Conservation (phyloP, 2,797 vertebrate species). For the Eulemur rubriventer region DNA sequence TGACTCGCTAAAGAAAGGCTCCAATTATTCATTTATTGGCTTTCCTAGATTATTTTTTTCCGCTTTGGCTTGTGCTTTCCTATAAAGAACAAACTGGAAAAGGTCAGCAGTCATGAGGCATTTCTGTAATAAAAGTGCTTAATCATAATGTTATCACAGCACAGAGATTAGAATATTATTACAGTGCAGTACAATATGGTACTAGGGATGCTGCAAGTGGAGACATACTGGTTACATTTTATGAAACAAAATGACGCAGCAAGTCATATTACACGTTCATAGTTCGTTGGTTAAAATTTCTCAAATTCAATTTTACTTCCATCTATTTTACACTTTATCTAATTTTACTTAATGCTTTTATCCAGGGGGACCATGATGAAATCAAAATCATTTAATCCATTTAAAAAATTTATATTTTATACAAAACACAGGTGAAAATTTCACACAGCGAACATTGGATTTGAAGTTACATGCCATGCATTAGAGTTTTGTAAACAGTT, state of each 20-base stretch:
- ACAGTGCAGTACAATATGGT: background rate
- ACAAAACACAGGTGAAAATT: background rate
- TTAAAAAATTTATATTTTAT: conserved; percentile 42
- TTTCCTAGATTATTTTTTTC: conserved; percentile 44
- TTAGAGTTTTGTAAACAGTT: background rate
- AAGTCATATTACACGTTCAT: background rate
- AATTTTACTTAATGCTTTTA: conserved; percentile 40
- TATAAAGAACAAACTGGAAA: conserved; percentile 57
- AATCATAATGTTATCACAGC: conserved; percentile 32
- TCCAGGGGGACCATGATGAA: background rate
- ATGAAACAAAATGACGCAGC: background rate
- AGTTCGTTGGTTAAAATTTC: conserved; percentile 20
- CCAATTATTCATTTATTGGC: conserved; percentile 52
- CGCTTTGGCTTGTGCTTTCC: conserved; percentile 27
- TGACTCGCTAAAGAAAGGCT: conserved; percentile 54
- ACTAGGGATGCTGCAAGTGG: too few species aligned
- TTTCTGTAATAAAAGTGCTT: conserved; percentile 55
- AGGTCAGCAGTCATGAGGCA: conserved; percentile 55
- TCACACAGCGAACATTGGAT: background rate
- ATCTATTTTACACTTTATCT: conserved; percentile 38
- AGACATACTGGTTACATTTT: background rate
- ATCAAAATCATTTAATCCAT: background rate
- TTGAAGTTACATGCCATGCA: background rate
- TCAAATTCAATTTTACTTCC: conserved; percentile 49
- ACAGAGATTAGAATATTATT: conserved; percentile 31